phyloP scores from a whole-genome alignment of 2,113 vertebrate genomes.

The Paralichthys olivaceus region DNA sequence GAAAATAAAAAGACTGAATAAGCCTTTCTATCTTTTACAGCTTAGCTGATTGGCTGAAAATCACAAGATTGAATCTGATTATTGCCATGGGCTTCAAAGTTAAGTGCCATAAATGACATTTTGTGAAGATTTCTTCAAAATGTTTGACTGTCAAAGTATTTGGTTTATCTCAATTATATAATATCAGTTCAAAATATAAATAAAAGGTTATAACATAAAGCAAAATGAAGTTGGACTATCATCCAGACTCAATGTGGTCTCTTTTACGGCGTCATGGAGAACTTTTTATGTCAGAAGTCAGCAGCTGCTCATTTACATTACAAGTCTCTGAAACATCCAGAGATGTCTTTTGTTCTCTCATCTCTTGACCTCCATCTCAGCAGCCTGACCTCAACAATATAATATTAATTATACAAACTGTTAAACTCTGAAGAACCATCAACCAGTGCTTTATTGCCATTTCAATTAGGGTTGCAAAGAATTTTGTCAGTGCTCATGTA shows the following conservation, averaged over 20 bases:
- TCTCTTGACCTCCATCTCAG: constrained; percentile 16
- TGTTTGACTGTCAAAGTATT: background rate
- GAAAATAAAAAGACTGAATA: too few relatives aligned
- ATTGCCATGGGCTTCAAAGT: too few relatives aligned
- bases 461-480: constrained; percentile 6
- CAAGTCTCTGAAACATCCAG: constrained; percentile 26
- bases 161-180: background rate
- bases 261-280: background rate
- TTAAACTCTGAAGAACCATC: constrained; percentile 26
- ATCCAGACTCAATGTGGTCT: background rate
- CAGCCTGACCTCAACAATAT: background rate
- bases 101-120: too few relatives aligned
- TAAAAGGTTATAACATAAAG: background rate
- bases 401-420: constrained; percentile 28
- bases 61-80: too few relatives aligned
- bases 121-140: background rate
- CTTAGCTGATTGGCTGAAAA: too few relatives aligned
- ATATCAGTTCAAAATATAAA: background rate
- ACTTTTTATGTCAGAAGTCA: constrained; percentile 13
- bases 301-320: constrained; percentile 23
- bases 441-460: background rate
- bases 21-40: too few relatives aligned
- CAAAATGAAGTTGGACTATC: constrained; percentile 1
- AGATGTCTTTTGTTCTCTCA: constrained; percentile 11
- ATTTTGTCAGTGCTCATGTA: background rate